Evolutionary conservation across 2,888 invertebrate genomes (phyloP), one percentile per base, ranked within the genome.

Genomic region (Brachyopa scutellaris): DNA sequence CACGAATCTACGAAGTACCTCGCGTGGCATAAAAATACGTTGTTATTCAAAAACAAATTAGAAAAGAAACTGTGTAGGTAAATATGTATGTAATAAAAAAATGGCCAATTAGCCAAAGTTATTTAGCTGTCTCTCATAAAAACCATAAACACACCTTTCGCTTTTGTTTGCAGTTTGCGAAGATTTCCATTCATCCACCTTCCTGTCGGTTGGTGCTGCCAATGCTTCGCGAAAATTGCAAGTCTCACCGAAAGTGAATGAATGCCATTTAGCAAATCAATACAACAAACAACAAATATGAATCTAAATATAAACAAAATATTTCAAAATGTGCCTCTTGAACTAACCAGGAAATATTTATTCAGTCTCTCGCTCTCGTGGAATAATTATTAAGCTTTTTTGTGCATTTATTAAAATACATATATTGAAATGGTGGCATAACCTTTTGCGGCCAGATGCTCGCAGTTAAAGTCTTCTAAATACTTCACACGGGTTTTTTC

Each of bases 101-200:
- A 8, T 26, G 17, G n/a, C 53, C 33, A 53, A 53, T 53, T 53
- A 17, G 33, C 21, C 31, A 26, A 23, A 29, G 31, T 31, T 29
- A 15, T n/a, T 15, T 15, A 23, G 13, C 11, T 15, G 49, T 17
- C 8, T 53, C 19, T 53, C 21, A n/a, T 9, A 53, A 11, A 33
- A 3, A 11, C 53, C 0, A 26, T 29, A 11, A 17, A n/a, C 4
- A 1, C 33, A 36, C 53, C 53, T 53, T 53, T 53, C 53, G 36
- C 36, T 53, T 53, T 53, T 53, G 9, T 53, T 5, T 11, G n/a
- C n/a, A 2, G 17, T 33, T 17, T n/a, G 11, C 36, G n/a, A 11
- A 36, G 36, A 36, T 2, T 36, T 6, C 26, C 26, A 29, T 29
- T 11, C 13, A 1, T 36, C 36, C n/a, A n/a, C n/a, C n/a, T n/a